phyloP scores from a whole-genome alignment of 2,888 invertebrate genomes.

The Stomorhina lunata region DNA sequence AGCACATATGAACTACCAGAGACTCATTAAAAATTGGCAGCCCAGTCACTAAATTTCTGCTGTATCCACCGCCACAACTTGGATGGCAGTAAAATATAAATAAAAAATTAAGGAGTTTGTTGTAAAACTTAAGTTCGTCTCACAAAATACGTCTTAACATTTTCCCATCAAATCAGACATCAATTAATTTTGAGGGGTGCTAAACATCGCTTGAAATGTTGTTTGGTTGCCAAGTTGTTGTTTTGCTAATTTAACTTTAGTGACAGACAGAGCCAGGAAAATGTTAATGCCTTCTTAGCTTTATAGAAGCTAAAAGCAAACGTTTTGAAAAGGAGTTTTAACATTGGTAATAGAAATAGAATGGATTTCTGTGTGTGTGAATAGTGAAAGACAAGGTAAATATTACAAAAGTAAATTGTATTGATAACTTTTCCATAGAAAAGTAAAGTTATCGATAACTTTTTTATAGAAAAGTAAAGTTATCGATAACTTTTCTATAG shows the following conservation, averaged over 20 bases:
- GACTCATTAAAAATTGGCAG: constrained; percentile 52
- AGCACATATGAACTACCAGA: constrained; percentile 69
- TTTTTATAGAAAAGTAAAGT: too few relatives aligned
- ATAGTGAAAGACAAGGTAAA: not conserved
- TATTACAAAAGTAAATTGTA: too few relatives aligned
- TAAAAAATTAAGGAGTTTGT: constrained; percentile 54
- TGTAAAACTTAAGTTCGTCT: constrained; percentile 22
- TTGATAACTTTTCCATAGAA: too few relatives aligned
- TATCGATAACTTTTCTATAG: too few relatives aligned
- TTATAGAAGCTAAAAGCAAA: constrained; percentile 52
- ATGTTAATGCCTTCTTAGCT: not conserved
- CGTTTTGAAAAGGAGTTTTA: constrained; percentile 8
- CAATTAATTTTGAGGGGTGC: constrained; percentile 68
- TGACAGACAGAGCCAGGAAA: not conserved
- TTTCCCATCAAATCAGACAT: constrained; percentile 68
- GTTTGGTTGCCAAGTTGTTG: constrained; percentile 5
- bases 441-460: too few relatives aligned
- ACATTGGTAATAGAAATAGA: not conserved
- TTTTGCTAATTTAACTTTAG: constrained; percentile 16
- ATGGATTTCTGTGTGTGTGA: not conserved
- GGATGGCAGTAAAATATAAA: constrained; percentile 4
- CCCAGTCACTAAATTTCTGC: constrained; percentile 50
- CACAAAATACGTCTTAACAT: constrained; percentile 49
- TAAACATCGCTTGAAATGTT: constrained; percentile 9
- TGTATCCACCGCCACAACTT: not conserved